phyloP scores from a whole-genome alignment of 92 coral and sea anemone genomes.

The Porites lobata region DNA sequence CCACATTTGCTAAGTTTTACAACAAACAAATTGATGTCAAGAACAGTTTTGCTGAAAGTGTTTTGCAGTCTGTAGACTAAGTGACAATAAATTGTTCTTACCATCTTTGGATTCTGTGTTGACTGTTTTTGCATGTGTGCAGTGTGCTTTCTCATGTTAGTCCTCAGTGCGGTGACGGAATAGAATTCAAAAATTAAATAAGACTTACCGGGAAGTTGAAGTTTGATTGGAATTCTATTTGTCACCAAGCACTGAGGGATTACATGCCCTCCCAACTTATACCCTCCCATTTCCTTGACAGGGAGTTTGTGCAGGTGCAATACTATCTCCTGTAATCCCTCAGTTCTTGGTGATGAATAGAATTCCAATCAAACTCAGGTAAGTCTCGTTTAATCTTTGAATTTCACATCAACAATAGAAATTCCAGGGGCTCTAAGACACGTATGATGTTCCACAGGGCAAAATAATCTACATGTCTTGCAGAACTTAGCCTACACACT shows the following conservation, averaged over 20 bases:
- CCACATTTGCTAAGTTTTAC: slow-evolving; percentile 62
- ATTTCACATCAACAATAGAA: too few relatives aligned
- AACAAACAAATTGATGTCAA: slow-evolving; percentile 44
- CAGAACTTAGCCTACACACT: too few relatives aligned
- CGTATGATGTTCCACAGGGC: not conserved
- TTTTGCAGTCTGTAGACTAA: slow-evolving; percentile 24
- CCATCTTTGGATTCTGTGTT: slow-evolving; percentile 12
- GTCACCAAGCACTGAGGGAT: slow-evolving; percentile 6
- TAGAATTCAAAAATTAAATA: slow-evolving; percentile 31
- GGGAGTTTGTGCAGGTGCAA: slow-evolving; percentile 21
- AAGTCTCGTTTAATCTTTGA: not conserved
- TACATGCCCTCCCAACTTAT: too few relatives aligned
- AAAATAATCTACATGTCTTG: too few relatives aligned
- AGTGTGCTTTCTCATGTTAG: slow-evolving; percentile 57
- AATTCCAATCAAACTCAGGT: too few relatives aligned
- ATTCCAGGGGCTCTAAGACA: not conserved
- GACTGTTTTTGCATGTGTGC: slow-evolving; percentile 31
- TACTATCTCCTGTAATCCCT: slow-evolving; percentile 18
- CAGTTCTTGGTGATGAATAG: too few relatives aligned
- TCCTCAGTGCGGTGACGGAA: slow-evolving; percentile 30
- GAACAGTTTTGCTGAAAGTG: slow-evolving; percentile 35
- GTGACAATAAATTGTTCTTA: not conserved
- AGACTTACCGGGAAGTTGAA: slow-evolving; percentile 38
- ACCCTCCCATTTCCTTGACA: slow-evolving; percentile 7
- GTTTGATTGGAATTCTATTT: slow-evolving; percentile 16